These are phyloP conservation scores for Gymnoscopelus braueri DNA, from an alignment of 2,797 vertebrate genomes.

Conservation along the genomic window DNA sequence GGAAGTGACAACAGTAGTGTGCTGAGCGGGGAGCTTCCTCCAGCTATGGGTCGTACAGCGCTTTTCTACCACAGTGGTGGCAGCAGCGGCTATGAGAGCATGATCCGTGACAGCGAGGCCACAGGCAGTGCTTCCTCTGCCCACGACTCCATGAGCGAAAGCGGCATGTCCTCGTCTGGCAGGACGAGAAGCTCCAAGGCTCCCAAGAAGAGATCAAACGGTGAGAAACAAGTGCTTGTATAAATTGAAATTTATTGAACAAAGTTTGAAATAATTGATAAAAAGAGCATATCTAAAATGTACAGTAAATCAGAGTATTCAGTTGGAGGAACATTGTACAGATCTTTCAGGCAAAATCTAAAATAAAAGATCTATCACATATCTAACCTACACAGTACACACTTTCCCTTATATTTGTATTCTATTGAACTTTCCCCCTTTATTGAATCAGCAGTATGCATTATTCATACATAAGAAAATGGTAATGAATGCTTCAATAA, in stretches of 20 bases:
- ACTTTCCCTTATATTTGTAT: conserved; percentile 46
- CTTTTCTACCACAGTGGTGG: conserved; percentile 96
- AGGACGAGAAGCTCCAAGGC: conserved; percentile 91
- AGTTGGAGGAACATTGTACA: neutral
- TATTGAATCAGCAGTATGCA: conserved; percentile 59
- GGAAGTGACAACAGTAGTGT: conserved; percentile 99
- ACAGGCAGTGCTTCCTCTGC: conserved; percentile 96
- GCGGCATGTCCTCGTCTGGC: conserved; percentile 89
- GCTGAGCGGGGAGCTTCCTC: conserved; percentile 93
- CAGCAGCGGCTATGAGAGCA: conserved; percentile 97
- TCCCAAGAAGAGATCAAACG: conserved; percentile 93
- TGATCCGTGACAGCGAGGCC: conserved; percentile 97
- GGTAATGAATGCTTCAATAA: conserved; percentile 54
- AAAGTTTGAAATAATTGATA: too few species aligned
- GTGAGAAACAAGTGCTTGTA: conserved; percentile 69
- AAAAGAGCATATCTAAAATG: conserved; percentile 2
- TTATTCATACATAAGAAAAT: conserved; percentile 59
- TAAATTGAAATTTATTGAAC: neutral
- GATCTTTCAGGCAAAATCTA: conserved; percentile 4
- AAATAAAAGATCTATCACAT: conserved; percentile 7
- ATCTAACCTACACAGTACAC: conserved; percentile 15
- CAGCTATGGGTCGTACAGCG: conserved; percentile 95
- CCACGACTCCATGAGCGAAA: conserved; percentile 97
- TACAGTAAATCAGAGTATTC: neutral
- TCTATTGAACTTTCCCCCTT: conserved; percentile 51